Conservation (phyloP, 2,888 invertebrate genomes). For the Phaedon cochleariae region DNA sequence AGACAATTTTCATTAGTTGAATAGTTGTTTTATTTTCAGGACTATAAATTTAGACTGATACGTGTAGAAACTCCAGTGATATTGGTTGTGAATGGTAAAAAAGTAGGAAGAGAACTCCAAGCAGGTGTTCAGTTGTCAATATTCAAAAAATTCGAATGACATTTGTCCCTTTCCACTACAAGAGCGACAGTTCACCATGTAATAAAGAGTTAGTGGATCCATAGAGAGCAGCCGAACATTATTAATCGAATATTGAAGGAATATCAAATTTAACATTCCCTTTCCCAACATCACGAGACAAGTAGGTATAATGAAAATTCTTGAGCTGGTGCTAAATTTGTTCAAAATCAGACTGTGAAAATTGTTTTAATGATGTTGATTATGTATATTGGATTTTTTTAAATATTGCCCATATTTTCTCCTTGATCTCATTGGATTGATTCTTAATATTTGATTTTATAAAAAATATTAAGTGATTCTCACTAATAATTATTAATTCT, state of each 20-base stretch:
- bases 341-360: not conserved
- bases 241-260: not conserved
- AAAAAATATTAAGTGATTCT: too few species aligned
- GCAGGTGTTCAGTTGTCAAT: constrained; percentile 73
- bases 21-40: constrained; percentile 63
- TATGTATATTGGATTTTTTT: not conserved
- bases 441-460: too few species aligned
- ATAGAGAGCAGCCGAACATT: not conserved
- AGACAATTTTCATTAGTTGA: not conserved
- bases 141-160: constrained; percentile 69
- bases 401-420: too few species aligned
- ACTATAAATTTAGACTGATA: constrained; percentile 75
- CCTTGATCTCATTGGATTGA: not conserved
- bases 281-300: not conserved
- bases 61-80: constrained; percentile 81
- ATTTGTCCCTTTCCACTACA: constrained; percentile 10
- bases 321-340: not conserved
- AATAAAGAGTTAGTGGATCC: not conserved
- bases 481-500: not conserved
- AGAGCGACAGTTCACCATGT: not conserved
- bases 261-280: not conserved
- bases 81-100: constrained; percentile 80
- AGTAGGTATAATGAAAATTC: not conserved
- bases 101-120: constrained; percentile 72
- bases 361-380: not conserved